Conservation (phyloP, 2,113 vertebrate species). For the Heterotilapia buettikoferi region DNA sequence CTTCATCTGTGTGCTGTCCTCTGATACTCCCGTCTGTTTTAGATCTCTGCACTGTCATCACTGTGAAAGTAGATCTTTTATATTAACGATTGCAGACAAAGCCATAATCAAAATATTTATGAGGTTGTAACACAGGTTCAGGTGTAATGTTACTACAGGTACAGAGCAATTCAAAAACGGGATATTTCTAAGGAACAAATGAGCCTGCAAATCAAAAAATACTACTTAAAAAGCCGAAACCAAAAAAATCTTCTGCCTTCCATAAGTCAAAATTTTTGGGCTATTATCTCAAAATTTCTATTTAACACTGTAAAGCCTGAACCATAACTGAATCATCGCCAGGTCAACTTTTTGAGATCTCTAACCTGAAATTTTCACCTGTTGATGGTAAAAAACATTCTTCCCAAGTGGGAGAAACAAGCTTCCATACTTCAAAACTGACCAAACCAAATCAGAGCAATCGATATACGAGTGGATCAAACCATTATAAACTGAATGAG, state of each 20-base stretch:
- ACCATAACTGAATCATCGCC: rapidly evolving
- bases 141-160: not conserved
- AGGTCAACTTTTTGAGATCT: not conserved
- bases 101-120: not conserved
- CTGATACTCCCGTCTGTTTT: not conserved
- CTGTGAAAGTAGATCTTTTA: not conserved
- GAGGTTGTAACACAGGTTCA: not conserved
- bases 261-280: rapidly evolving
- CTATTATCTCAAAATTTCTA: not conserved
- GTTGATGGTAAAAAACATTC: not conserved
- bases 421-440: not conserved
- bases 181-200: not conserved
- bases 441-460: not conserved
- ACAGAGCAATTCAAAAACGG: not conserved
- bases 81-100: not conserved
- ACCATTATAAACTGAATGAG: not conserved
- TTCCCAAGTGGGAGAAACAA: not conserved
- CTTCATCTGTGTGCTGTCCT: not conserved
- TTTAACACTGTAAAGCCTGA: not conserved
- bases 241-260: not conserved
- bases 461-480: not conserved
- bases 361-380: rapidly evolving
- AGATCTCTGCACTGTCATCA: not conserved
- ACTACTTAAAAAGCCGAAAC: not conserved
- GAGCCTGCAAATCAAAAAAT: not conserved